phyloP scores from a whole-genome alignment of 2,113 vertebrate genomes.

The Urocynchramus pylzowi region DNA sequence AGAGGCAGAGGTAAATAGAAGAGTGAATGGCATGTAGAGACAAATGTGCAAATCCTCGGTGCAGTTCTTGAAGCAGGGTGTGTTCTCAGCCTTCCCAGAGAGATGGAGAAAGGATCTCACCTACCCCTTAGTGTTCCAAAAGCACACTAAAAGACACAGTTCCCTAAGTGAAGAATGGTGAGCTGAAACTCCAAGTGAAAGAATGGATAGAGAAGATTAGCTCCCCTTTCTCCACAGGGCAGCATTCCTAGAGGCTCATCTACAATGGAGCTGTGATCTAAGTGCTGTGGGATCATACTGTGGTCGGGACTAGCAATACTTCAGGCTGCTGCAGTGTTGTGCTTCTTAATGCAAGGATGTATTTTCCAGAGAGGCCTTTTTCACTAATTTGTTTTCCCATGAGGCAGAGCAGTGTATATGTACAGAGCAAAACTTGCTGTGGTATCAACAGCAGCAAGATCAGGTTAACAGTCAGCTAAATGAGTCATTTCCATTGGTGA shows the following conservation, averaged over 20 bases:
- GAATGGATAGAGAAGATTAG: not conserved
- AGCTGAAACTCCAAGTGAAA: not conserved
- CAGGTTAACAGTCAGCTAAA: not conserved
- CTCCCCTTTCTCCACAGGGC: not conserved
- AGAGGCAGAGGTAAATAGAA: not conserved
- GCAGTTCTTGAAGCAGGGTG: not conserved
- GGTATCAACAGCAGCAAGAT: not conserved
- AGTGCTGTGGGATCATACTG: not conserved
- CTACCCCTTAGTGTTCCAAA: not conserved
- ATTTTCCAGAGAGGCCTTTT: not conserved
- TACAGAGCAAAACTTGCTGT: not conserved
- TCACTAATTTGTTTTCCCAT: not conserved
- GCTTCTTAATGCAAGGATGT: not conserved
- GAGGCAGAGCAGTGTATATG: not conserved
- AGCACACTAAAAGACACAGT: not conserved
- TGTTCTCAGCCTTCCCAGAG: not conserved
- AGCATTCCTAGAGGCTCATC: not conserved
- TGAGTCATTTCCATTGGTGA: rapidly evolving
- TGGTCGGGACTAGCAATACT: not conserved
- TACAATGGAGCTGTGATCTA: not conserved
- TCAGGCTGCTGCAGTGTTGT: not conserved
- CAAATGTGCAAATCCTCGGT: rapidly evolving
- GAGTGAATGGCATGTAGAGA: not conserved
- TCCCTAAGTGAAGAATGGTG: not conserved
- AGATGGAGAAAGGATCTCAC: not conserved